These are phyloP conservation scores for Chaenodraco wilsoni DNA, from an alignment of 2,797 vertebrate genomes.

Conservation along the genomic window DNA sequence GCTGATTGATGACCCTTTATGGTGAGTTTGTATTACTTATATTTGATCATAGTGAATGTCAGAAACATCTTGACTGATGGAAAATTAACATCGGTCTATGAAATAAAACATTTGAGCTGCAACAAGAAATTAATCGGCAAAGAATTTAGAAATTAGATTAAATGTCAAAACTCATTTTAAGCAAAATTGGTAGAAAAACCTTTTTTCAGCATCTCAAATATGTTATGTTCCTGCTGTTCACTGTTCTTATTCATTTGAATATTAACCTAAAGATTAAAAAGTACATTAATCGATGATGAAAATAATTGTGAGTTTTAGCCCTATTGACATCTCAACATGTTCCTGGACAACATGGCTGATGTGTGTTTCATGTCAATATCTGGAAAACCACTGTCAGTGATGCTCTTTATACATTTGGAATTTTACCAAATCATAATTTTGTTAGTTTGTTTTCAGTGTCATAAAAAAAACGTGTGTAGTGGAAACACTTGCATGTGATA, in stretches of 20 bases:
- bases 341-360: neutral
- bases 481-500: neutral
- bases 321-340: too few relatives aligned
- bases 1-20: slow-evolving; percentile 10
- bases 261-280: too few relatives aligned
- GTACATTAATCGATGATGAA: too few relatives aligned
- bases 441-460: slow-evolving; percentile 5
- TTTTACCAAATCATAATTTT: neutral
- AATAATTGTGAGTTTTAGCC: too few relatives aligned
- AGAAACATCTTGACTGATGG: neutral
- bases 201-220: too few relatives aligned
- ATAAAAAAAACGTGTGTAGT: neutral
- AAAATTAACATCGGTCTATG: neutral
- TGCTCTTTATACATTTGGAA: neutral
- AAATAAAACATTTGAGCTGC: neutral
- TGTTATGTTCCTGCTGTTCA: too few relatives aligned
- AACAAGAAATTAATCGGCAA: neutral
- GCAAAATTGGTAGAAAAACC: too few relatives aligned
- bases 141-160: too few relatives aligned
- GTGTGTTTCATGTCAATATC: neutral
- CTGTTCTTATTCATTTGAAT: too few relatives aligned
- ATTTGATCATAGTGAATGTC: slow-evolving; percentile 14
- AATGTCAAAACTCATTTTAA: too few relatives aligned
- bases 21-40: slow-evolving; percentile 51
- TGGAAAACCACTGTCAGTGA: neutral